Conservation (phyloP, 1,140 invertebrate genomes). For the Chionoecetes opilio region DNA sequence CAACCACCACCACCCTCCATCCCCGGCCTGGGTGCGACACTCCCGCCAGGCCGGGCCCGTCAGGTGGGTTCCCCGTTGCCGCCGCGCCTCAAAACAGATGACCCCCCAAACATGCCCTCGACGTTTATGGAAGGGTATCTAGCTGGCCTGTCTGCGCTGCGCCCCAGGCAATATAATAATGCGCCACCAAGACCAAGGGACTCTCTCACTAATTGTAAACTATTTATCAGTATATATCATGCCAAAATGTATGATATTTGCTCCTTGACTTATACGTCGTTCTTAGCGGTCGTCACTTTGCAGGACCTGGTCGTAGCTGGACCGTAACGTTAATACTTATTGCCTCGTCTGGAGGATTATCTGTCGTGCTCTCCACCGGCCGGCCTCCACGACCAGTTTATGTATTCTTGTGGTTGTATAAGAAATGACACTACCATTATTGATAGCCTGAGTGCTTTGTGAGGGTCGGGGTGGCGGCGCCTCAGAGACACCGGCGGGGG, state of each 20-base stretch:
- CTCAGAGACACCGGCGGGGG: background rate
- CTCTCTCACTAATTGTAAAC: constrained; percentile 6
- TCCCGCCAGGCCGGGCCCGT: background rate
- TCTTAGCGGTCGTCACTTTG: background rate
- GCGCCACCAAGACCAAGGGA: background rate
- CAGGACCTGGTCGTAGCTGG: background rate
- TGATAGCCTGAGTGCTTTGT: background rate
- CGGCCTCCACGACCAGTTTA: background rate
- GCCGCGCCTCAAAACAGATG: background rate
- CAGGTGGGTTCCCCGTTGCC: background rate
- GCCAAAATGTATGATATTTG: background rate
- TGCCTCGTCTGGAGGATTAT: background rate
- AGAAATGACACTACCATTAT: background rate
- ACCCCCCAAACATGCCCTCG: constrained; percentile 6
- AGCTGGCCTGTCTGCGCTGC: background rate
- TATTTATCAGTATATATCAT: background rate
- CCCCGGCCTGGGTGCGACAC: background rate
- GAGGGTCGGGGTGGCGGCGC: background rate
- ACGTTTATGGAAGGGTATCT: background rate
- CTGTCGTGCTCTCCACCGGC: background rate
- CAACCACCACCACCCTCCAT: background rate
- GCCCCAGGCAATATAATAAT: background rate
- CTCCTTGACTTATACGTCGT: constrained; percentile 4
- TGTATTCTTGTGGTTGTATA: background rate
- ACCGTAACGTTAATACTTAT: background rate